Percentiles rank a stretch among this genome's conserved stretches.
Evolutionary conservation across 2,888 invertebrate genomes (phyloP).

Genomic region (Patella depressa): DNA sequence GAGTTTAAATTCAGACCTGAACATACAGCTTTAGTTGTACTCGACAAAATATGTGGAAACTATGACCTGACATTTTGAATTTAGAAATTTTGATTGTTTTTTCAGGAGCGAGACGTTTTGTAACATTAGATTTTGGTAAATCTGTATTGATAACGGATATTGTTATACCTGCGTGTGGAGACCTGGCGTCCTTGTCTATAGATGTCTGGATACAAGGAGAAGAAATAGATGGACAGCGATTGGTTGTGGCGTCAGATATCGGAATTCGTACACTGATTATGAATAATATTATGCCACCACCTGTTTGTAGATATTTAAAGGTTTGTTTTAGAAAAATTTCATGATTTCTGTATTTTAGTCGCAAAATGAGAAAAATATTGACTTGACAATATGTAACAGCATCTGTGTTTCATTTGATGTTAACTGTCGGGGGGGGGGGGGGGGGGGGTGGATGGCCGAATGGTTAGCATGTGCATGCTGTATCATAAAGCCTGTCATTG

Average conservation of each 20-base stretch:
- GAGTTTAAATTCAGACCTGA: too few species aligned
- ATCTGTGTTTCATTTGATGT: too few species aligned
- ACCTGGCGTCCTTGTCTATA: constrained; percentile 83
- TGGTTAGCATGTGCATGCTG: too few species aligned
- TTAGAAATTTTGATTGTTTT: background rate
- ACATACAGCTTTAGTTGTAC: too few species aligned
- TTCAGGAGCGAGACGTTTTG: constrained; percentile 86
- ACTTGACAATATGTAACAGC: too few species aligned
- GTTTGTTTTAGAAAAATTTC: constrained; percentile 71
- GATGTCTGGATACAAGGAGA: constrained; percentile 92
- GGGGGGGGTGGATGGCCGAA: too few species aligned
- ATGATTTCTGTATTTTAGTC: too few species aligned
- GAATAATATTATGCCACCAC: constrained; percentile 90
- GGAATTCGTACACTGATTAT: constrained; percentile 87
- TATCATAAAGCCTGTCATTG: too few species aligned
- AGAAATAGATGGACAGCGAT: constrained; percentile 86
- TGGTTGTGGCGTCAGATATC: constrained; percentile 89
- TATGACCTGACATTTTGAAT: too few species aligned
- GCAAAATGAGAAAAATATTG: too few species aligned
- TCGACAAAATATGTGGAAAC: too few species aligned
- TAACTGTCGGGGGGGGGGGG: too few species aligned
- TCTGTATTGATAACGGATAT: constrained; percentile 89
- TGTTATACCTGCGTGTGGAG: constrained; percentile 72
- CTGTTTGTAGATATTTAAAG: constrained; percentile 90
- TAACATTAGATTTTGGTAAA: constrained; percentile 91